A percentile compares a stretch with the other conserved stretches of the same genome.
phyloP scores from a whole-genome alignment of 1,140 invertebrate genomes.

The Thaumetopoea pityocampa region DNA sequence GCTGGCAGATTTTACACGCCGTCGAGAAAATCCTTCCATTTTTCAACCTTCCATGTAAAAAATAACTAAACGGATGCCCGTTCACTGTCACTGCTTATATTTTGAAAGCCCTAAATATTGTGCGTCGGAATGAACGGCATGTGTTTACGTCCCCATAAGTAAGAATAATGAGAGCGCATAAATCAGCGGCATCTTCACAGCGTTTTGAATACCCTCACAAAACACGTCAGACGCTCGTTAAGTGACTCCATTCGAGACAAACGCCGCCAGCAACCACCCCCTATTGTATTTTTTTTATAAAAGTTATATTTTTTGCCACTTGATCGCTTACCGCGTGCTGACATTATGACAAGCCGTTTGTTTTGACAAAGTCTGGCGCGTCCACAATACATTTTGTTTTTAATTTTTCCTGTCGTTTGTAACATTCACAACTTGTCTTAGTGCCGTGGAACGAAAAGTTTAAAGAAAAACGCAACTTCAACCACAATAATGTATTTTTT shows the following conservation, averaged over 20 bases:
- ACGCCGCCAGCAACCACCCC: too few relatives aligned
- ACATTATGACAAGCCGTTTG: too few relatives aligned
- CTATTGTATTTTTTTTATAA: too few relatives aligned
- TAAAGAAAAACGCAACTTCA: too few relatives aligned
- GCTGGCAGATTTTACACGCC: conserved; percentile 7
- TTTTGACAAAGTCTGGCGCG: too few relatives aligned
- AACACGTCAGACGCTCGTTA: conserved; percentile 26
- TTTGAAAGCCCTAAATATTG: conserved; percentile 11
- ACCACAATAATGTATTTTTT: too few relatives aligned
- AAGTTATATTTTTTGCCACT: too few relatives aligned
- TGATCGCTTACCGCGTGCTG: too few relatives aligned
- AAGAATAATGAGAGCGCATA: conserved; percentile 41
- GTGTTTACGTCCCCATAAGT: conserved; percentile 42
- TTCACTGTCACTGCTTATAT: conserved; percentile 1
- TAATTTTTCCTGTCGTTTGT: too few relatives aligned
- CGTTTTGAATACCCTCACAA: conserved; percentile 41
- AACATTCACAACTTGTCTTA: too few relatives aligned
- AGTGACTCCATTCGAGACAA: conserved; percentile 22
- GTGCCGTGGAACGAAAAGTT: too few relatives aligned
- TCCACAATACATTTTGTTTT: too few relatives aligned
- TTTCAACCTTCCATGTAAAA: conserved; percentile 11
- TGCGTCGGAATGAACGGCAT: conserved; percentile 34
- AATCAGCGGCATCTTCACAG: conserved; percentile 41
- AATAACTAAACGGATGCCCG: conserved; percentile 5
- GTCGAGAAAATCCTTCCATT: conserved; percentile 8